Evolutionary conservation across 1,140 invertebrate genomes (phyloP).

Genomic region (Globodera ellingtonae): DNA sequence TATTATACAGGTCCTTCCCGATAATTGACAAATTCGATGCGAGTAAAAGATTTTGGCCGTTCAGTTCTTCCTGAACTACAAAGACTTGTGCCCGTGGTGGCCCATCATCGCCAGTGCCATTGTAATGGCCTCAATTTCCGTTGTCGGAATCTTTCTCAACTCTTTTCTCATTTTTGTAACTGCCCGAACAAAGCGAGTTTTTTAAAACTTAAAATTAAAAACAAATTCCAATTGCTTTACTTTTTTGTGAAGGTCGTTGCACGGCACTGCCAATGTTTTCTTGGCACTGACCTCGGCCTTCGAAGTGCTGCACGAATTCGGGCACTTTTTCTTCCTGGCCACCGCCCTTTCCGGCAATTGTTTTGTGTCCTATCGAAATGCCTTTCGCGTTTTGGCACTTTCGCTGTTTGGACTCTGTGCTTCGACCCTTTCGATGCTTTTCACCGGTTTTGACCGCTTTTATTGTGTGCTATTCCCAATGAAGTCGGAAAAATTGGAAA

Average conservation of each 20-base stretch:
- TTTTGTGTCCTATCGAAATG: background rate
- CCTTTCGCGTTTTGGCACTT: background rate
- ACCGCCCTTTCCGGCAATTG: background rate
- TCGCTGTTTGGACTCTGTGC: background rate
- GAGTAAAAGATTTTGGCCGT: background rate
- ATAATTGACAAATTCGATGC: too few species aligned
- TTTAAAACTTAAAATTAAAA: too few species aligned
- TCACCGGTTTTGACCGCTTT: constrained; percentile 7
- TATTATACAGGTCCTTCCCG: too few species aligned
- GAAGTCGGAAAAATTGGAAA: background rate
- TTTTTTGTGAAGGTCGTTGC: constrained; percentile 4
- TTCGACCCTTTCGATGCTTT: constrained; percentile 6
- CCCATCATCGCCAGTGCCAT: background rate
- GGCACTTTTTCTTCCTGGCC: constrained; percentile 1
- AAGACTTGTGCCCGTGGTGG: background rate
- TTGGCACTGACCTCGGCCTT: constrained; percentile 17
- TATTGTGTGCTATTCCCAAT: background rate
- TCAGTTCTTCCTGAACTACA: constrained; percentile 9
- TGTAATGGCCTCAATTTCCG: background rate
- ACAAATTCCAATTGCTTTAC: background rate
- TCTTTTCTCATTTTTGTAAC: background rate
- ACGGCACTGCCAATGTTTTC: constrained; percentile 20
- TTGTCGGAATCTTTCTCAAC: background rate
- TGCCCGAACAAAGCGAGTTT: background rate
- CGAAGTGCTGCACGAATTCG: constrained; percentile 10